Evolutionary conservation across 2,888 invertebrate genomes (phyloP).

Genomic region (Drepanosiphum platanoidis): DNA sequence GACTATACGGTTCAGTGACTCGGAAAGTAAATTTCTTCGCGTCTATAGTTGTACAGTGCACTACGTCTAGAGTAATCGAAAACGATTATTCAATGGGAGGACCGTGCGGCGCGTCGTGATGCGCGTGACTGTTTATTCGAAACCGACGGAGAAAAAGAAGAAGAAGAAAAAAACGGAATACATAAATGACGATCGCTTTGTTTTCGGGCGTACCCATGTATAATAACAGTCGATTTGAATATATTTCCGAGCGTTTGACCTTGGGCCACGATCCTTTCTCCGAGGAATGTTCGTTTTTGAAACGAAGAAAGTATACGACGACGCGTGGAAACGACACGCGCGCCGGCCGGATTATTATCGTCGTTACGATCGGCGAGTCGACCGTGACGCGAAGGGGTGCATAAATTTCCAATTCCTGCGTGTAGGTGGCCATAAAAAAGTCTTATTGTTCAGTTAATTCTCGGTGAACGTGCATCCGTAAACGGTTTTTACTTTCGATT

Average conservation of each 20-base stretch:
- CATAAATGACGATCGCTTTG: neutral
- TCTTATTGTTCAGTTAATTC: constrained; percentile 17
- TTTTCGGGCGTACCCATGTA: neutral
- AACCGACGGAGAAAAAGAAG: neutral
- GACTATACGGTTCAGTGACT: constrained; percentile 34
- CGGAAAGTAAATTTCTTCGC: constrained; percentile 48
- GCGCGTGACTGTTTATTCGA: neutral
- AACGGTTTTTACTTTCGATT: constrained; percentile 30
- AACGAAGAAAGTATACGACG: constrained; percentile 44
- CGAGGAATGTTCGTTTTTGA: constrained; percentile 14
- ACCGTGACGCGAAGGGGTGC: constrained; percentile 45
- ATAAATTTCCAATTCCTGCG: constrained; percentile 14
- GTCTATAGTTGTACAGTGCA: neutral
- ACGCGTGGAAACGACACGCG: no score
- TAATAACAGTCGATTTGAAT: constrained; percentile 9
- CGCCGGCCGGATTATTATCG: neutral
- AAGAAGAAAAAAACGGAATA: neutral
- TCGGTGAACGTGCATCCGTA: neutral
- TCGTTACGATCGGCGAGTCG: neutral
- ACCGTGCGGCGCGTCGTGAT: neutral
- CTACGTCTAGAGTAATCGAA: neutral
- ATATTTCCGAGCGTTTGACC: constrained; percentile 24
- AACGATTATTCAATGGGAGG: neutral
- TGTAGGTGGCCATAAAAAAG: neutral
- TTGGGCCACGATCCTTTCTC: constrained; percentile 57